These are phyloP conservation scores for Argya squamiceps DNA, from an alignment of 2,797 vertebrate species.

Conservation along the genomic window DNA sequence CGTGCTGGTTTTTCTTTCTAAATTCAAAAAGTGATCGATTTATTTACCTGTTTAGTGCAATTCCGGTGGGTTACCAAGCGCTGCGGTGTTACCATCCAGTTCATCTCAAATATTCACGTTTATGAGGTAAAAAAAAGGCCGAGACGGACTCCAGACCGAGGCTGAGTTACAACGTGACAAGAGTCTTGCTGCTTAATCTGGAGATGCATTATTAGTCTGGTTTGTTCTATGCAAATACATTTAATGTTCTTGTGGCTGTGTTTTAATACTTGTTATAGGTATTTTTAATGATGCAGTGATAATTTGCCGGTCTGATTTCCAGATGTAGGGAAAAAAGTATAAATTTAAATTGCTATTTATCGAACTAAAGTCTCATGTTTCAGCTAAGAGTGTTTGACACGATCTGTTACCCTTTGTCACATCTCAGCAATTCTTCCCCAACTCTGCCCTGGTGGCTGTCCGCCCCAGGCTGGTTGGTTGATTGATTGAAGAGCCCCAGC, in stretches of 20 bases:
- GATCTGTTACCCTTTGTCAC: not conserved
- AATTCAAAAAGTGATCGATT: rapidly evolving
- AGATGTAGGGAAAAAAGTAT: not conserved
- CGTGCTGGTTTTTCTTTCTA: not conserved
- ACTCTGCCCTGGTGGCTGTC: not conserved
- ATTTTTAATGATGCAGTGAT: not conserved
- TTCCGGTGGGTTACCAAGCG: not conserved
- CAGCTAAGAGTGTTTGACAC: not conserved
- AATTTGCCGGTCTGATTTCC: not conserved
- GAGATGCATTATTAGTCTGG: not conserved
- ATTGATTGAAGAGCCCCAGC: not conserved
- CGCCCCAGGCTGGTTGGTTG: not conserved
- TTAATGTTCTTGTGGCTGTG: not conserved
- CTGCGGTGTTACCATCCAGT: not conserved
- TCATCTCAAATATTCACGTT: rapidly evolving
- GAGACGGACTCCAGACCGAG: not conserved
- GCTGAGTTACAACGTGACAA: too few species aligned
- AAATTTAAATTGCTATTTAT: rapidly evolving
- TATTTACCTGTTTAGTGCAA: not conserved
- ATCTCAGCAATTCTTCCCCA: not conserved
- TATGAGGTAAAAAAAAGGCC: not conserved
- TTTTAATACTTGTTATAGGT: not conserved
- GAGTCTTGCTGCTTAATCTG: not conserved
- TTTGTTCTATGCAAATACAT: not conserved
- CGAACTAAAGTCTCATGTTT: rapidly evolving